Evolutionary conservation across 2,797 vertebrate genomes (phyloP), one percentile per base, ranked within the genome.

Genomic region (Sebastes kiyomatsui): DNA sequence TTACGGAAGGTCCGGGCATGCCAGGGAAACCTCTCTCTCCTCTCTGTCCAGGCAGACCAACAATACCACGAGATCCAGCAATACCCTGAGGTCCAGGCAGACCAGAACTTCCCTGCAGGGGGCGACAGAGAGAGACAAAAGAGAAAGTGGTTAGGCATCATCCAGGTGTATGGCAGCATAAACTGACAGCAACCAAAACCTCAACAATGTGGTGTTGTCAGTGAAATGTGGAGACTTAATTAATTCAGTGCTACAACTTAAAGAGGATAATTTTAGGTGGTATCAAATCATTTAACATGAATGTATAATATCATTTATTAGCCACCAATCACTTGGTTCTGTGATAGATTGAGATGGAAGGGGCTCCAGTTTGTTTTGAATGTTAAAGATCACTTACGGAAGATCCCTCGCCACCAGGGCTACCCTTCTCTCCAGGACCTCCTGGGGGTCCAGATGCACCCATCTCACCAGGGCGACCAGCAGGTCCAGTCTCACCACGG

Each of bases 21-120:
- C 98, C 98, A 2, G 97, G 95, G 97, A 97, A 97, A 71, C 98
- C 98, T 95, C 98, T 97, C 93, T 99, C 98, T 93, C 98, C 98
- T 96, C 97, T 97, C 83, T 97, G 96, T 93, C 98, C 98, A 0
- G 97, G 97, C 69, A 99, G 97, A 91, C 98, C 98, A 2, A 99
- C 97, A 12, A 98, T 97, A 96, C 98, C 98, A 84, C 98, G 98
- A n/a, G 91, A 81, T 92, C 98, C 98, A 76, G 94, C 91, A 77
- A 99, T 95, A 96, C 98, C 98, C 79, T 96, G 94, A 93, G 98
- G 97, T 94, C 98, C 98, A 11, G 98, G 95, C 1, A 95, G 88
- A 89, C 98, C 98, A 18, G 97, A 3, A 56, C 94, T 13, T 1
- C 98, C 98, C 98, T 99, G 88, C 1, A 79, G 71, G 58, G 76